These are phyloP conservation scores for Bombus superbus DNA, from an alignment of 1,140 invertebrate species.

Conservation along the genomic window DNA sequence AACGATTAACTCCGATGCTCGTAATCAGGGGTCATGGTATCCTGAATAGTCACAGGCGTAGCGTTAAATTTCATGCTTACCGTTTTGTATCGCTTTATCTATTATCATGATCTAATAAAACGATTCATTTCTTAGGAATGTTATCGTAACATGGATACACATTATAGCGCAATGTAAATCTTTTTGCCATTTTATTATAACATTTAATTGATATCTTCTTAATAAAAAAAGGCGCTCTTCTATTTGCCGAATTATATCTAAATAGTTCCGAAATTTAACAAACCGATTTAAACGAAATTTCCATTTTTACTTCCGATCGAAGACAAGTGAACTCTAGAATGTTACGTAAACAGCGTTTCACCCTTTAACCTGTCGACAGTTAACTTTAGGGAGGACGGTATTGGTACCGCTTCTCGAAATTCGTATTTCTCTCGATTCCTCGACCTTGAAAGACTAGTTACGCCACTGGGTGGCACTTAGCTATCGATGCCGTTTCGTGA, in stretches of 20 bases:
- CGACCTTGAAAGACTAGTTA: slow-evolving; percentile 43
- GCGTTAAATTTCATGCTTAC: neutral
- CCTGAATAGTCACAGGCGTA: slow-evolving; percentile 39
- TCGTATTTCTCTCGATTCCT: neutral
- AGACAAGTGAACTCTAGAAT: neutral
- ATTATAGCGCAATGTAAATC: neutral
- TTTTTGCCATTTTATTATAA: neutral
- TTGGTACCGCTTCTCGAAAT: neutral
- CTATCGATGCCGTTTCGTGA: slow-evolving; percentile 49
- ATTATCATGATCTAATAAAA: neutral
- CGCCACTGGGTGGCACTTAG: slow-evolving; percentile 33
- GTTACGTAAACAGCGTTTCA: neutral
- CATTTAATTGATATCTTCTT: neutral
- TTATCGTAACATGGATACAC: neutral
- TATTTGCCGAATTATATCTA: neutral
- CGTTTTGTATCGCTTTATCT: neutral
- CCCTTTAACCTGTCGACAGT: neutral
- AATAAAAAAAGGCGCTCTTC: neutral
- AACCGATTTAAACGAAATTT: too few species aligned
- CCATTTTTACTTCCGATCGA: neutral
- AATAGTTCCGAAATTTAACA: neutral
- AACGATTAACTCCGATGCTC: slow-evolving; percentile 65
- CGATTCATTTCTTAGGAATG: neutral
- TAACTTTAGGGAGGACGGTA: neutral
- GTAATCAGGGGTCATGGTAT: slow-evolving; percentile 56